Base-by-base conservation (phyloP, 2,113 vertebrate genomes). In the Spilogale gracilis region DNA sequence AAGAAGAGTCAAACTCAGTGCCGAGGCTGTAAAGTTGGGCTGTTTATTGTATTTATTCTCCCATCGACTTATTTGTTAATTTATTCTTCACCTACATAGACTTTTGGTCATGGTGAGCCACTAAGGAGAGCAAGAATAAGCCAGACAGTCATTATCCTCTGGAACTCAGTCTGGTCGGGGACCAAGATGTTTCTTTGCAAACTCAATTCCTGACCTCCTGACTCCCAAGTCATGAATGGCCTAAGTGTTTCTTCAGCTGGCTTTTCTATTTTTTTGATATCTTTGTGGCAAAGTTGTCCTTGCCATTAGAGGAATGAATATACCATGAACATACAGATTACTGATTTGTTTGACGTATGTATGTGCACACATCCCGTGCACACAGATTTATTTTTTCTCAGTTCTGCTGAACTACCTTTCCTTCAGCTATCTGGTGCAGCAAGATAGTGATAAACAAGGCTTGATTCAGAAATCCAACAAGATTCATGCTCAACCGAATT, bases 341-440 rank as follows among this genome's bases (percentile, higher is more conserved):
- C 25, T 94, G 43, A 87, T 63, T 27, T 25, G 4, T 71, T 43
- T 54, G 69, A 12, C 20, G 16, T 3, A 3, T 52, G 1, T 2
- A 6, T 65, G 11, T 30, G 6, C 9, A 2, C 17, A 27, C 1
- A 0, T 12, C 2, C 60, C 1, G 8, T 12, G 1, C 60, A 50
- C 32, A 38, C 8, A 30, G 27, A 79, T 92, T 54, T 63, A 23
- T 63, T 96, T 91, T 52, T 32, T 54, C 60, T 78, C 38, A 23
- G 2, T 27, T 63, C 63, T 80, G n/a, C 50, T 50, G 38, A 82
- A 50, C 65, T 50, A 6, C 16, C 56, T 76, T 69, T 78, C 54
- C 50, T 67, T 85, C 52, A 20, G 5, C 56, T 90, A 0, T 56
- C 54, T 88, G 76, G 5, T 0, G 1, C 60, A 13, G 80, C 52